phyloP scores from a whole-genome alignment of 92 coral and sea anemone species.

The Zoanthus sansibaricus region DNA sequence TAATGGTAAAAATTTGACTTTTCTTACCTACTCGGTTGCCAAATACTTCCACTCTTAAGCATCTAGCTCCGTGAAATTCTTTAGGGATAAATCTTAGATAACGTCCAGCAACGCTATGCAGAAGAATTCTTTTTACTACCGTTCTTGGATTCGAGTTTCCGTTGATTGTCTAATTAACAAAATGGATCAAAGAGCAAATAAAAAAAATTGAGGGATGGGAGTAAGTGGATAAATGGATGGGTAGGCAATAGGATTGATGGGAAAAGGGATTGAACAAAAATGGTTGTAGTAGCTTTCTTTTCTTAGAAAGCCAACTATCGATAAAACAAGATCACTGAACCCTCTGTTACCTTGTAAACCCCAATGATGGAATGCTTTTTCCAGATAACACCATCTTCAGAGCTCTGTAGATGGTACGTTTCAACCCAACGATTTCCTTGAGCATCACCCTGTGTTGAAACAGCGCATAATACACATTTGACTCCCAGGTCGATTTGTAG shows the following conservation, averaged over 20 bases:
- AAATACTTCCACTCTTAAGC: background rate
- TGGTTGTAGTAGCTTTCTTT: too few species aligned
- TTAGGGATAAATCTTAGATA: background rate
- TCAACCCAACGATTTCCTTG: background rate
- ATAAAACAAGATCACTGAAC: too few species aligned
- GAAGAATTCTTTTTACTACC: background rate
- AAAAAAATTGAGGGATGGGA: too few species aligned
- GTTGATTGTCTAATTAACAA: background rate
- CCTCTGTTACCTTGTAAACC: background rate
- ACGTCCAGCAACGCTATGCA: background rate
- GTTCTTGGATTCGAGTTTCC: background rate
- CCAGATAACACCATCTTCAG: background rate
- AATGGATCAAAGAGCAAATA: too few species aligned
- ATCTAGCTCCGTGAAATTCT: background rate
- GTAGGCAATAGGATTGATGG: too few species aligned
- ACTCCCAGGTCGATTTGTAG: background rate
- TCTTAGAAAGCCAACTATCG: too few species aligned
- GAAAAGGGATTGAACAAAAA: too few species aligned
- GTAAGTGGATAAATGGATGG: too few species aligned
- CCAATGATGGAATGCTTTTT: background rate
- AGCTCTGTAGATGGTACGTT: slow-evolving; percentile 2
- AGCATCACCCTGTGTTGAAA: slow-evolving; percentile 11
- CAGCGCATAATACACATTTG: background rate
- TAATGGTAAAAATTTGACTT: too few species aligned
- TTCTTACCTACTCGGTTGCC: background rate